Conservation (phyloP, 1,140 invertebrate genomes). For the Chymomyza costata region DNA sequence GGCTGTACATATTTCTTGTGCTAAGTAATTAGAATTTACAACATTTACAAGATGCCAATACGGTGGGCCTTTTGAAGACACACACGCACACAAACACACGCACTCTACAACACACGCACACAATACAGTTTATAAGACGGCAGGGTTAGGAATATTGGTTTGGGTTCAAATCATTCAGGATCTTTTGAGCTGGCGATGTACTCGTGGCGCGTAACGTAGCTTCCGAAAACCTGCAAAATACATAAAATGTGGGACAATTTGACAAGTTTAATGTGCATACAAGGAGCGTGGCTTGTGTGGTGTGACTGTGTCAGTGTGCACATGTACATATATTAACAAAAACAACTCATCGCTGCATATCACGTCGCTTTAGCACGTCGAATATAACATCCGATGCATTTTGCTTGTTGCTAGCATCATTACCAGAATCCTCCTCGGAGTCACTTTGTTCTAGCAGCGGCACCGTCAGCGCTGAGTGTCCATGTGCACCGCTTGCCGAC, state of each 20-base stretch:
- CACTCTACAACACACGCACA: not conserved
- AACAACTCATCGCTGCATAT: conserved; percentile 64
- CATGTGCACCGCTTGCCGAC: conserved; percentile 20
- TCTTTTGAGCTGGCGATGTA: too few species aligned
- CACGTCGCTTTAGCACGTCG: conserved; percentile 69
- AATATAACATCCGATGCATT: conserved; percentile 75
- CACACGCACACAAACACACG: conserved; percentile 9
- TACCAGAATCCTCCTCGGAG: conserved; percentile 54
- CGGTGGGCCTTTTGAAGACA: conserved; percentile 4
- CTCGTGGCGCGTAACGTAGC: too few species aligned
- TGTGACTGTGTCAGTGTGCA: too few species aligned
- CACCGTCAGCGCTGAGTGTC: conserved; percentile 43
- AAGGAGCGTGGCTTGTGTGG: not conserved
- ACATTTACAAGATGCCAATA: conserved; percentile 50
- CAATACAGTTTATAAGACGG: not conserved
- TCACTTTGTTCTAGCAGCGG: conserved; percentile 66
- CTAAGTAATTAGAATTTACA: conserved; percentile 46
- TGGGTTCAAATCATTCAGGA: too few species aligned
- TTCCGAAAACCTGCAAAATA: not conserved
- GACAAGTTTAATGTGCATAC: not conserved
- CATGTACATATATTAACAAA: not conserved
- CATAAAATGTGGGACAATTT: too few species aligned
- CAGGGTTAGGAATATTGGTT: not conserved
- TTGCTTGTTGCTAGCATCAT: conserved; percentile 43
- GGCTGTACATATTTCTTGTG: too few species aligned